These are phyloP conservation scores for Corvus moneduloides DNA, from an alignment of 2,113 vertebrate genomes.

Conservation along the genomic window DNA sequence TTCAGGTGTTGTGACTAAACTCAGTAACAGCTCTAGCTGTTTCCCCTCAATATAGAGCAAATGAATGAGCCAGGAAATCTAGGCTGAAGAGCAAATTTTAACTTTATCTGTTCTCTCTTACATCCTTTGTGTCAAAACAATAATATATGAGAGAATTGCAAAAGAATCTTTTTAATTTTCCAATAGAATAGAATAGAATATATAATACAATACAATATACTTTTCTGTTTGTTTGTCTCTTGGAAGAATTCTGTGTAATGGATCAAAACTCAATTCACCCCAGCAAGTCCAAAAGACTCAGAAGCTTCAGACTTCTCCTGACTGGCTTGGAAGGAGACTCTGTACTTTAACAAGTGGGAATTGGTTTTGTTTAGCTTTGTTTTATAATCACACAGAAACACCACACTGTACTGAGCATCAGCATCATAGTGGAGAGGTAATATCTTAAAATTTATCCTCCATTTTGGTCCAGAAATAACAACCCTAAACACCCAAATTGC, in stretches of 20 bases:
- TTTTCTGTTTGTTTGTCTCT: not conserved
- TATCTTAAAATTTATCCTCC: not conserved
- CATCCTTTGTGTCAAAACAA: not conserved
- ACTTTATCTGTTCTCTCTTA: not conserved
- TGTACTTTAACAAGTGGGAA: not conserved
- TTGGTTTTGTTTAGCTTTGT: not conserved
- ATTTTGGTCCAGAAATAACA: not conserved
- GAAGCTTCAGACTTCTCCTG: not conserved
- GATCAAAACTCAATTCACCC: not conserved
- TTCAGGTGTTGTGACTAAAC: not conserved
- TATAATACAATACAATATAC: no score
- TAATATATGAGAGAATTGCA: not conserved
- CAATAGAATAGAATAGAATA: not conserved
- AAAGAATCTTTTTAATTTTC: not conserved
- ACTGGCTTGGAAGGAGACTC: not conserved
- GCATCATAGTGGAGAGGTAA: not conserved
- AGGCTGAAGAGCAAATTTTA: not conserved
- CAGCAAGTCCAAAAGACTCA: not conserved
- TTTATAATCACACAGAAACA: not conserved
- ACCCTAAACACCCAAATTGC: not conserved
- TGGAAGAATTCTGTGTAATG: not conserved
- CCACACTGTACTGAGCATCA: not conserved
- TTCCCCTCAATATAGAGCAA: not conserved
- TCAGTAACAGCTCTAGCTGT: rapidly evolving
- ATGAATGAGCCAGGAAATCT: not conserved